phyloP scores from a whole-genome alignment of 2,888 invertebrate species.

The Thymelicus lineola region DNA sequence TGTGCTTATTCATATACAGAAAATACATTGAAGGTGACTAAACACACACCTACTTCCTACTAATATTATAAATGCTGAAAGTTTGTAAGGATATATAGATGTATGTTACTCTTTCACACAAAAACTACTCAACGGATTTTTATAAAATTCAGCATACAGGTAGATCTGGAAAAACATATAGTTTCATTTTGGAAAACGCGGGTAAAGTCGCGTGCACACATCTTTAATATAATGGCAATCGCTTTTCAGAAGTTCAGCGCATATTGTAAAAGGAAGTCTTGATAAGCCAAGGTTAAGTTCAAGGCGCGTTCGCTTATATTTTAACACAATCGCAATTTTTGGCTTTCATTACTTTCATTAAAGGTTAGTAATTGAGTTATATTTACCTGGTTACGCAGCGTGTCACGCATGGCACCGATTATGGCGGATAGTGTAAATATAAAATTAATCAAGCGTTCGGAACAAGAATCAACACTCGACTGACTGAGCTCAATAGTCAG shows the following conservation, averaged over 20 bases:
- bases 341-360: background rate
- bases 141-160: too few species aligned
- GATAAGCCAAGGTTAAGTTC: constrained; percentile 27
- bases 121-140: too few species aligned
- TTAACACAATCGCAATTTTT: constrained; percentile 13
- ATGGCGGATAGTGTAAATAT: constrained; percentile 24
- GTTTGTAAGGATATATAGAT: too few species aligned
- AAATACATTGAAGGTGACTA: too few species aligned
- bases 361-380: constrained; percentile 11
- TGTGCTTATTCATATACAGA: too few species aligned
- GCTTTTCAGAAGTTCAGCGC: constrained; percentile 9
- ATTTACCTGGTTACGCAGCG: constrained; percentile 40
- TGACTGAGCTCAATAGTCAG: constrained; percentile 44
- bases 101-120: too few species aligned
- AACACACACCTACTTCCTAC: too few species aligned
- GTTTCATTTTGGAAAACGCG: too few species aligned
- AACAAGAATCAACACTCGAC: constrained; percentile 56
- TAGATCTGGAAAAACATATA: too few species aligned
- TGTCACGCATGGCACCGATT: constrained; percentile 36
- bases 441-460: constrained; percentile 46
- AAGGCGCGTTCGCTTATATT: constrained; percentile 16
- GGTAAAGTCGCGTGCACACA: too few species aligned
- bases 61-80: too few species aligned
- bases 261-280: constrained; percentile 14
- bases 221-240: background rate